These are phyloP conservation scores for Rhamphomyia laevipes DNA, from an alignment of 2,888 invertebrate genomes.

Conservation along the genomic window DNA sequence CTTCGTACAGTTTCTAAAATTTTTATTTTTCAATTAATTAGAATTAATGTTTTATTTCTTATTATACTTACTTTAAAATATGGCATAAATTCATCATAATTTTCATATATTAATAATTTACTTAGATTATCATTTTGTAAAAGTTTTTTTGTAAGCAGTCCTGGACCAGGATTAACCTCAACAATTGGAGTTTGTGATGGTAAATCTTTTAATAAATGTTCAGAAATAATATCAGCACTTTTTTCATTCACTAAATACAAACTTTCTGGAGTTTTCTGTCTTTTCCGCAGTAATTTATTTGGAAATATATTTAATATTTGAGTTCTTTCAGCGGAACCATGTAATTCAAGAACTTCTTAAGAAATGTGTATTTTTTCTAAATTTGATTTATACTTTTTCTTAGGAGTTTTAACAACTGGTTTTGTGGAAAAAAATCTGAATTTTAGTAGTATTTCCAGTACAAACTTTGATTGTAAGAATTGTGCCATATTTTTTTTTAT, in stretches of 20 bases:
- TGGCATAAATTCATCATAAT: constrained; percentile 39
- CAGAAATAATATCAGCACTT: constrained; percentile 23
- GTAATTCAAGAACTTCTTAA: not conserved
- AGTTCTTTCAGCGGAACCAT: not conserved
- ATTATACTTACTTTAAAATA: constrained; percentile 35
- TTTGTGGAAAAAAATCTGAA: too few relatives aligned
- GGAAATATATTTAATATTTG: constrained; percentile 20
- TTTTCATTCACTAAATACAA: constrained; percentile 27
- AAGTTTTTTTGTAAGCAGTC: constrained; percentile 46
- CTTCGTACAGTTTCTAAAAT: constrained; percentile 20
- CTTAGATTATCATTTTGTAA: constrained; percentile 41
- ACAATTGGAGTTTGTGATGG: constrained; percentile 26
- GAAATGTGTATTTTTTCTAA: not conserved
- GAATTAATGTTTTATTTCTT: not conserved
- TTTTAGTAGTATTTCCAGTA: too few relatives aligned
- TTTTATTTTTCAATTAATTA: not conserved
- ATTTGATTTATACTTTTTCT: not conserved
- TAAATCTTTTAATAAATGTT: constrained; percentile 23
- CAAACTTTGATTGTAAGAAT: too few relatives aligned
- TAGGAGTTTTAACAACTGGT: too few relatives aligned
- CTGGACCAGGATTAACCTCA: constrained; percentile 62
- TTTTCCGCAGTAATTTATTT: constrained; percentile 26
- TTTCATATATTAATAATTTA: constrained; percentile 49
- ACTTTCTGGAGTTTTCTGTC: constrained; percentile 22
- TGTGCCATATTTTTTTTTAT: too few relatives aligned